Conservation (phyloP, 2,113 vertebrate genomes). For the Labeo catla region DNA sequence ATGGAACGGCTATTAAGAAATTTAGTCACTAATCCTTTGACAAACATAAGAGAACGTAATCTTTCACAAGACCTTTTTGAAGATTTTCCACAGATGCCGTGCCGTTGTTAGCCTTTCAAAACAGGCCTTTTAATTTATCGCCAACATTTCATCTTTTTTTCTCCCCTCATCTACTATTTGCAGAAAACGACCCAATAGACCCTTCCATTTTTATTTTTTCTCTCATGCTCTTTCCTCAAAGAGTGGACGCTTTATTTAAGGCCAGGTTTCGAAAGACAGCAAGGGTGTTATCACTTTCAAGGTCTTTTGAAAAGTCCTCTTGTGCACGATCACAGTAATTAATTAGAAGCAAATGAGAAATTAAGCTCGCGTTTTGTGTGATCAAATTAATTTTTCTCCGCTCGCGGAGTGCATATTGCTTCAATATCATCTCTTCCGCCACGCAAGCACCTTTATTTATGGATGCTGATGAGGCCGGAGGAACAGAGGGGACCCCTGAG, state of each 20-base stretch:
- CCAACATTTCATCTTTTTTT: constrained; percentile 16
- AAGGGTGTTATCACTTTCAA: constrained; percentile 48
- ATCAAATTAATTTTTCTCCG: constrained; percentile 48
- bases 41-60: constrained; percentile 34
- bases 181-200: constrained; percentile 20
- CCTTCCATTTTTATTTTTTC: background rate
- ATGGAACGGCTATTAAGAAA: constrained; percentile 36
- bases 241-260: background rate
- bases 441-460: constrained; percentile 36
- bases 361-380: constrained; percentile 41
- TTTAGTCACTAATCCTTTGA: constrained; percentile 47
- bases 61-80: constrained; percentile 18
- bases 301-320: constrained; percentile 53
- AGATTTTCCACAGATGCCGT: background rate
- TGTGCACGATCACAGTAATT: constrained; percentile 47
- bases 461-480: constrained; percentile 34
- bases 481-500: constrained; percentile 7
- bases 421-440: constrained; percentile 5
- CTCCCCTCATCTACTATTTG: background rate
- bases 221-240: background rate
- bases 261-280: constrained; percentile 33
- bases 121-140: constrained; percentile 19
- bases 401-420: constrained; percentile 27
- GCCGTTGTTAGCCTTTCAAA: constrained; percentile 5
- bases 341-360: constrained; percentile 58